A percentile compares a stretch with the other conserved stretches of the same genome.
phyloP scores from a whole-genome alignment of 2,888 invertebrate genomes.

The Metopia argyrocephala region DNA sequence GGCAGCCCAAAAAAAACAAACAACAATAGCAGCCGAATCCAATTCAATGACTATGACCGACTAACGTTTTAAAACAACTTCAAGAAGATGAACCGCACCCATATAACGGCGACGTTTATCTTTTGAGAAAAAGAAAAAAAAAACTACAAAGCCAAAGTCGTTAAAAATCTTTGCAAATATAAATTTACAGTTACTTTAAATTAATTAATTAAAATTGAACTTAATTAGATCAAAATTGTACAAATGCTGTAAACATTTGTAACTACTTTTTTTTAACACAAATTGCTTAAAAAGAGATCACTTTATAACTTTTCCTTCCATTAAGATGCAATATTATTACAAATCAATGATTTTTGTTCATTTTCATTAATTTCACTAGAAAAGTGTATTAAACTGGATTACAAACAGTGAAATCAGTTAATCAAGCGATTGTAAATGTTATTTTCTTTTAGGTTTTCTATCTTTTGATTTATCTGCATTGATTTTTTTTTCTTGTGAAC shows the following conservation, averaged over 20 bases:
- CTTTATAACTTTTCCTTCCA: slow-evolving; percentile 8
- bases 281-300: slow-evolving; percentile 1
- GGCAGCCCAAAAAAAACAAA: slow-evolving; percentile 1
- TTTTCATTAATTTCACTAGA: slow-evolving; percentile 38
- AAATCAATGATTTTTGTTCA: neutral
- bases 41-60: slow-evolving; percentile 49
- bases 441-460: neutral
- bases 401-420: slow-evolving; percentile 28
- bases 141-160: slow-evolving; percentile 9
- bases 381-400: slow-evolving; percentile 25
- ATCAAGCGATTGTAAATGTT: slow-evolving; percentile 37
- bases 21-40: slow-evolving; percentile 12
- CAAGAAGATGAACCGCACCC: slow-evolving; percentile 64
- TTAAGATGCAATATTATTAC: neutral
- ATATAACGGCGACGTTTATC: slow-evolving; percentile 62
- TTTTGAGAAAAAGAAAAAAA: neutral
- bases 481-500: neutral
- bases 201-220: slow-evolving; percentile 74
- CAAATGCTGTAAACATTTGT: slow-evolving; percentile 5
- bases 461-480: neutral
- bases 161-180: slow-evolving; percentile 68
- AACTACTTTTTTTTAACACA: slow-evolving; percentile 14
- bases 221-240: slow-evolving; percentile 52
- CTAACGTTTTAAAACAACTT: no score
- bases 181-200: slow-evolving; percentile 77